Conservation (phyloP, 2,797 vertebrate genomes). For the Chrosomus eos region DNA sequence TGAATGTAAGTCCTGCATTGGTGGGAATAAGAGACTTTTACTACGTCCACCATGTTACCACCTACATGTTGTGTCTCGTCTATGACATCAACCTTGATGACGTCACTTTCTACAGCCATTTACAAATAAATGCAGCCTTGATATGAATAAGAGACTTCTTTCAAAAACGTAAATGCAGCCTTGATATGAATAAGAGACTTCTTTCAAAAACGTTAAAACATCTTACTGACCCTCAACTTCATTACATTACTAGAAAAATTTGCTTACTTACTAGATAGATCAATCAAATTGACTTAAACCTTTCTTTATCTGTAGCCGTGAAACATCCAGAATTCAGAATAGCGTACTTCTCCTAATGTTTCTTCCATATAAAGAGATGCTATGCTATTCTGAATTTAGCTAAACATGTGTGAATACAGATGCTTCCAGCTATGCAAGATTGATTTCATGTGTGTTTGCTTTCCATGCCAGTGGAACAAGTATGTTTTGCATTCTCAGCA, state of each 20-base stretch:
- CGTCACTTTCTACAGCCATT: neutral
- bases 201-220: neutral
- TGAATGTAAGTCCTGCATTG: neutral
- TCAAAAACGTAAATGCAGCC: neutral
- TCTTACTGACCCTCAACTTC: neutral
- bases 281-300: neutral
- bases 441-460: slow-evolving; percentile 33
- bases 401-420: slow-evolving; percentile 6
- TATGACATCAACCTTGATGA: neutral
- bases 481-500: slow-evolving; percentile 15
- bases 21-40: neutral
- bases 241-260: neutral
- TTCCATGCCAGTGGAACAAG: neutral
- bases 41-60: neutral
- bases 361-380: neutral
- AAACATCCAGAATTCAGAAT: neutral
- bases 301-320: neutral
- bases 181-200: neutral
- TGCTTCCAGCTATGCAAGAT: neutral
- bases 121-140: neutral
- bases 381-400: slow-evolving; percentile 1
- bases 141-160: neutral
- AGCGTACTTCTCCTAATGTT: neutral
- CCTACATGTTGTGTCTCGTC: neutral
- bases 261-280: neutral